Evolutionary conservation across 2,888 invertebrate species (phyloP), one percentile per base, ranked within the genome.

Genomic region (Tenthredo distinguenda): DNA sequence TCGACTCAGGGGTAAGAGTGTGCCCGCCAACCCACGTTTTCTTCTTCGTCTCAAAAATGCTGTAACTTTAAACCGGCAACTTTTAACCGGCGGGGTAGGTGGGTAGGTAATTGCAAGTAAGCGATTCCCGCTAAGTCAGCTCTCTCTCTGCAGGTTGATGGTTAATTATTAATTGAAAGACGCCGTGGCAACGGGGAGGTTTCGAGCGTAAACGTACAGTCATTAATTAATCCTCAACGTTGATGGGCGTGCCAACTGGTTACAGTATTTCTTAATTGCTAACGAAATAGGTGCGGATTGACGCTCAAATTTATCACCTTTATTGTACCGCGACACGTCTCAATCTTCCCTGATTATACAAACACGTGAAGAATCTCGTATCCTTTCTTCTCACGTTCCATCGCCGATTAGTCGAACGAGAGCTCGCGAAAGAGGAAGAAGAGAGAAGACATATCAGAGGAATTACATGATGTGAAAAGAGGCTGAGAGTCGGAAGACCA

Each of bases 161-260:
- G 77, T 77, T 77, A 77, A 77, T 77, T 77, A 77, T 50, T 77
- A 50, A 77, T 50, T 77, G 34, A 55, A 77, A 40, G 74, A 18
- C 68, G 77, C 31, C 26, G 31, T 3, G 50, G 34, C 34, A n/a
- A 34, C 77, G 55, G 55, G 31, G 77, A 21, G 43, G 34, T 43
- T 74, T 7, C 31, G 18, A 55, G 50, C 50, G 31, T 55, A 12
- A 34, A 31, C 26, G 55, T 18, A 77, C 18, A 34, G 55, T 77
- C 50, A 26, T 50, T 50, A 77, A 50, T 77, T 77, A 50, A 77
- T 77, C 15, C 55, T 47, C 2, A 31, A n/a, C 40, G 74, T 68
- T 68, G 68, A 68, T 68, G 31, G 68, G 31, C 34, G 68, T 34
- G 68, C 68, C 68, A 68, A 34, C n/a, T 74, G 43, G 40, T 43